These are phyloP conservation scores for Agrotis puta DNA, from an alignment of 2,888 invertebrate species.

Conservation along the genomic window DNA sequence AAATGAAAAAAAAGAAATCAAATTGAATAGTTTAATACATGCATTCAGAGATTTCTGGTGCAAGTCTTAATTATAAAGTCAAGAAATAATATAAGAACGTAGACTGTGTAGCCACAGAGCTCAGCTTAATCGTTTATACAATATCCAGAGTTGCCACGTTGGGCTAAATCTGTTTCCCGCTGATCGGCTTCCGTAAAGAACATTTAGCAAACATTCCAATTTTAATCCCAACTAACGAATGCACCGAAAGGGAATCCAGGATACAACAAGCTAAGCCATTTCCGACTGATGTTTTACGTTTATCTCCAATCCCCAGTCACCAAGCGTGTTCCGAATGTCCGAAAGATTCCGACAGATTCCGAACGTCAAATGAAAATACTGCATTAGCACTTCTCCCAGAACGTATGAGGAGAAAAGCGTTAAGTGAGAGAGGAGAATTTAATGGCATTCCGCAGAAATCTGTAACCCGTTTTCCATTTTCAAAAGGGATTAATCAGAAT, in stretches of 20 bases:
- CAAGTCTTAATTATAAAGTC: too few species aligned
- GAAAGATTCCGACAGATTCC: conserved; percentile 34
- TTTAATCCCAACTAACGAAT: conserved; percentile 63
- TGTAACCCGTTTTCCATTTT: conserved; percentile 52
- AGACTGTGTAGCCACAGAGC: not conserved
- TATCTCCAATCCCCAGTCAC: conserved; percentile 52
- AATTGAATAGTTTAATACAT: not conserved
- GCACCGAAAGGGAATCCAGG: conserved; percentile 57
- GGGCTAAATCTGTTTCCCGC: conserved; percentile 3
- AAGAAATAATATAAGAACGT: not conserved
- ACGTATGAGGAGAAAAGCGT: conserved; percentile 41
- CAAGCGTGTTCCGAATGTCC: conserved; percentile 27
- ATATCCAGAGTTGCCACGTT: not conserved
- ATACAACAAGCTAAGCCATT: conserved; percentile 59
- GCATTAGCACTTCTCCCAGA: conserved; percentile 43
- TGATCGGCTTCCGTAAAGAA: conserved; percentile 39
- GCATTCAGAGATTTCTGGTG: not conserved
- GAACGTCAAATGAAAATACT: conserved; percentile 55
- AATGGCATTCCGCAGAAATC: conserved; percentile 49
- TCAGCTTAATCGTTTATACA: conserved; percentile 2
- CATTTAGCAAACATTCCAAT: conserved; percentile 28
- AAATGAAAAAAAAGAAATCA: too few species aligned
- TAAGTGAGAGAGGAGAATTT: conserved; percentile 47
- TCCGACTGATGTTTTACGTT: conserved; percentile 53
- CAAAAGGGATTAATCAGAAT: conserved; percentile 34